phyloP scores from a whole-genome alignment of 2,113 vertebrate species.

The Esox niger region DNA sequence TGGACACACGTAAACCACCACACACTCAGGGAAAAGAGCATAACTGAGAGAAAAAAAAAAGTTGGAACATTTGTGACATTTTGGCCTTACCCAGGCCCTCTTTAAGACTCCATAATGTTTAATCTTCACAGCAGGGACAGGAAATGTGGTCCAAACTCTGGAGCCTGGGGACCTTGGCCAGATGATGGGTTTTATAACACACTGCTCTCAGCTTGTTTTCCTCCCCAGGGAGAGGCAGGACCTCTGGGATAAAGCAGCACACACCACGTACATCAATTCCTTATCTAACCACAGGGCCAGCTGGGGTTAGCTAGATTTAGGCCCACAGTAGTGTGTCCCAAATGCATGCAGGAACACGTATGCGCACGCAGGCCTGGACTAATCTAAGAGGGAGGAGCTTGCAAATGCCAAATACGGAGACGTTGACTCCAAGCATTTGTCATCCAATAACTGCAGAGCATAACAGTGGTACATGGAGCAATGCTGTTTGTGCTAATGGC shows the following conservation, averaged over 20 bases:
- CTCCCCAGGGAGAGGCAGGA: neutral
- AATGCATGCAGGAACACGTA: neutral
- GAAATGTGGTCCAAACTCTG: neutral
- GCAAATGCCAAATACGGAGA: neutral
- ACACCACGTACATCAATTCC: neutral
- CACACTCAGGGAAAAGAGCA: too few relatives aligned
- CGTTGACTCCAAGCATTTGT: neutral
- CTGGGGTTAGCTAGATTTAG: neutral
- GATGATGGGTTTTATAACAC: neutral
- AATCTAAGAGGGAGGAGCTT: neutral
- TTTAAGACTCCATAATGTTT: too few relatives aligned
- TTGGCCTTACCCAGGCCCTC: too few relatives aligned
- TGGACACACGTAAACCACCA: neutral
- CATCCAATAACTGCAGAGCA: neutral
- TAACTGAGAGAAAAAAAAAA: too few relatives aligned
- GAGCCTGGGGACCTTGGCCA: neutral
- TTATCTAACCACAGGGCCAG: neutral
- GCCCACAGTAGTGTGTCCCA: neutral
- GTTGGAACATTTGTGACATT: too few relatives aligned
- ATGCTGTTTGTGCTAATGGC: constrained; percentile 18
- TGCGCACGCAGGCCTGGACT: neutral
- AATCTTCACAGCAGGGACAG: neutral
- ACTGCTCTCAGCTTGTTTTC: neutral
- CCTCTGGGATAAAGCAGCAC: neutral
- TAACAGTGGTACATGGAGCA: constrained; percentile 11